Evolutionary conservation across 1,140 invertebrate species (phyloP).

Genomic region (Monochamus saltuarius): DNA sequence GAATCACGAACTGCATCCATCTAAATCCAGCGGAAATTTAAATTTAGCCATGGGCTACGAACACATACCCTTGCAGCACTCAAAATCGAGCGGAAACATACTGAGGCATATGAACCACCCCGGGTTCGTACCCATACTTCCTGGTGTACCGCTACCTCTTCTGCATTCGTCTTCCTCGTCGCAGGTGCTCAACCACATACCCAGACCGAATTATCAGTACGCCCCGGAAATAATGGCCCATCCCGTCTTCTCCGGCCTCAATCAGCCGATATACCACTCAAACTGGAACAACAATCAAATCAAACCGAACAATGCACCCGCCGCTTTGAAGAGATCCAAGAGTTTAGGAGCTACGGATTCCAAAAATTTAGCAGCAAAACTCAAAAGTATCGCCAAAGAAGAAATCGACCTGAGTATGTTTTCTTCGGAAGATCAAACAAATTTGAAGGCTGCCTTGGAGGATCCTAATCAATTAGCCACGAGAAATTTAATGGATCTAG

Average conservation of each 20-base stretch:
- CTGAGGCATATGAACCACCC: conserved; percentile 52
- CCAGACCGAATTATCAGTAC: conserved; percentile 52
- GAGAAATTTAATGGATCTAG: conserved; percentile 79
- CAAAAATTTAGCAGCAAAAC: conserved; percentile 50
- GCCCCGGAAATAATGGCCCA: conserved; percentile 39
- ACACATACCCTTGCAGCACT: conserved; percentile 56
- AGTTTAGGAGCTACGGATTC: conserved; percentile 74
- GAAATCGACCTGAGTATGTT: conserved; percentile 74
- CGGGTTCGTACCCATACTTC: conserved; percentile 46
- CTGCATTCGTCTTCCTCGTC: conserved; percentile 53
- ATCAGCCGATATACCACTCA: conserved; percentile 38
- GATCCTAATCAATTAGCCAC: conserved; percentile 79
- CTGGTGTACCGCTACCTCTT: conserved; percentile 44
- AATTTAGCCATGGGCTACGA: conserved; percentile 57
- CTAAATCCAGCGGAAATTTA: conserved; percentile 63
- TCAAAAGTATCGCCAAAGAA: conserved; percentile 63
- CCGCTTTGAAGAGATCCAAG: conserved; percentile 75
- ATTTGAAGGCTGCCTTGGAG: conserved; percentile 71
- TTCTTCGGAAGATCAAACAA: conserved; percentile 67
- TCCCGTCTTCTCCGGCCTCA: conserved; percentile 36
- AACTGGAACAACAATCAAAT: conserved; percentile 30
- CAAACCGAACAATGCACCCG: conserved; percentile 21
- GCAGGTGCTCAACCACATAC: conserved; percentile 45
- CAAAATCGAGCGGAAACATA: conserved; percentile 64
- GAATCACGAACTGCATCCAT: conserved; percentile 63